Evolutionary conservation across 2,113 vertebrate species (phyloP).

Genomic region (Tichodroma muraria): DNA sequence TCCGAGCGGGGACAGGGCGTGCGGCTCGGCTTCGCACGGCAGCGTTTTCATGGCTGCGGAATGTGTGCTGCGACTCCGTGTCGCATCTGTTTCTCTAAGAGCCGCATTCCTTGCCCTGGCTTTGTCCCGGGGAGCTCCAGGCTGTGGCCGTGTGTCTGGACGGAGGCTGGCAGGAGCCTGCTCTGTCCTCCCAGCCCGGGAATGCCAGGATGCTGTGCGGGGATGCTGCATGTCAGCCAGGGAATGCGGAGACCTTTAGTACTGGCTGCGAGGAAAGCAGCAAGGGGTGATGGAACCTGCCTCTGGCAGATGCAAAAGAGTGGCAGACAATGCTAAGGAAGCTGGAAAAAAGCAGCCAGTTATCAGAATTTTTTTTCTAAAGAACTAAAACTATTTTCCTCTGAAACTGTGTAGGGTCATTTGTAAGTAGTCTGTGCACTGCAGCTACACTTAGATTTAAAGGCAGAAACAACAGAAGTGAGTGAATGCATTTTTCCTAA

Average conservation of each 20-base stretch:
- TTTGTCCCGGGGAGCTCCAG: not conserved
- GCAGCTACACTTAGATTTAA: not conserved
- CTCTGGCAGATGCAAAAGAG: not conserved
- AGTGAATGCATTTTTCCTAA: not conserved
- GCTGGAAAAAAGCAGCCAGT: not conserved
- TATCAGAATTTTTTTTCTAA: not conserved
- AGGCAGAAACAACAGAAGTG: not conserved
- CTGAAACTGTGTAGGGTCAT: not conserved
- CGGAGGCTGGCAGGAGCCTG: not conserved
- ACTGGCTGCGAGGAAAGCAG: not conserved
- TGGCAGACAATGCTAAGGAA: not conserved
- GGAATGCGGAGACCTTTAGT: not conserved
- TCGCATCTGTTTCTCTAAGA: not conserved
- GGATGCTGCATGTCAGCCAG: not conserved
- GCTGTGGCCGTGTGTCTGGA: not conserved
- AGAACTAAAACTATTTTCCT: not conserved
- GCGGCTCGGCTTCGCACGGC: accelerated
- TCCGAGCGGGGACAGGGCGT: not conserved
- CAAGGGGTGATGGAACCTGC: not conserved
- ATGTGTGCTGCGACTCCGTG: too few species aligned
- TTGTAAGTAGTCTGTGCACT: accelerated
- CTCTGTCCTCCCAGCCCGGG: not conserved
- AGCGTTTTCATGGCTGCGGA: accelerated
- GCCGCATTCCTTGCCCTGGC: accelerated
- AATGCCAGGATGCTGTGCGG: not conserved